A percentile compares a stretch with the other conserved stretches of the same genome.
phyloP scores from a whole-genome alignment of 2,888 invertebrate genomes.

The Drosophila picticornis region DNA sequence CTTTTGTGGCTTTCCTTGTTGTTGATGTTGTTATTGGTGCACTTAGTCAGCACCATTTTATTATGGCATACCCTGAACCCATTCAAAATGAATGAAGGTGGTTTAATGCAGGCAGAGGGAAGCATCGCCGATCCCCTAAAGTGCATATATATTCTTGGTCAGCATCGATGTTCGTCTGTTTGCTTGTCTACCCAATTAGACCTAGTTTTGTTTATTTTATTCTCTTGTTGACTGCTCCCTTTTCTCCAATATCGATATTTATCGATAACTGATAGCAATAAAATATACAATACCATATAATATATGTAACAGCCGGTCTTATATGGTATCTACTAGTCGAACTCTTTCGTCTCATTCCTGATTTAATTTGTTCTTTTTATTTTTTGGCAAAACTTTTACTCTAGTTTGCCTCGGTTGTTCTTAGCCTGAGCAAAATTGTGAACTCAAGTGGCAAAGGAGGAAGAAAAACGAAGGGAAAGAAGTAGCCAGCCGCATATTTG shows the following conservation, averaged over 20 bases:
- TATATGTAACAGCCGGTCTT: not conserved
- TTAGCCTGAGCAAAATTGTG: constrained; percentile 5
- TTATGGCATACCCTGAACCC: not conserved
- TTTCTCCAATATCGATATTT: too few species aligned
- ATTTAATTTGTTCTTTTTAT: not conserved
- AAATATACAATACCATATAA: not conserved
- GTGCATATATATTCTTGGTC: not conserved
- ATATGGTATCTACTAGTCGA: not conserved
- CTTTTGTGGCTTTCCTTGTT: constrained; percentile 10
- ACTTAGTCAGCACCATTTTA: constrained; percentile 17
- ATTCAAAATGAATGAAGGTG: not conserved
- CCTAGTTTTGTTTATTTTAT: too few species aligned
- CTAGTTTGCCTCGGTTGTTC: not conserved
- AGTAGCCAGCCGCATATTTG: constrained; percentile 19
- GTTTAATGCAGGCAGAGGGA: not conserved
- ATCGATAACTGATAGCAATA: too few species aligned
- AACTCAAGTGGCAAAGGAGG: constrained; percentile 23
- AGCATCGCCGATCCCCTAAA: too few species aligned
- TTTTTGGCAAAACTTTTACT: constrained; percentile 4
- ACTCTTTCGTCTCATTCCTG: not conserved
- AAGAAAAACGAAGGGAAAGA: not conserved
- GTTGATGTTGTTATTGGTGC: constrained; percentile 13
- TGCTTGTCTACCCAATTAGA: too few species aligned
- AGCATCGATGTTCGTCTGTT: not conserved
- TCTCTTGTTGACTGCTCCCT: too few species aligned